Base-by-base conservation (phyloP, 2,797 vertebrate genomes). In the Podarcis siculus region DNA sequence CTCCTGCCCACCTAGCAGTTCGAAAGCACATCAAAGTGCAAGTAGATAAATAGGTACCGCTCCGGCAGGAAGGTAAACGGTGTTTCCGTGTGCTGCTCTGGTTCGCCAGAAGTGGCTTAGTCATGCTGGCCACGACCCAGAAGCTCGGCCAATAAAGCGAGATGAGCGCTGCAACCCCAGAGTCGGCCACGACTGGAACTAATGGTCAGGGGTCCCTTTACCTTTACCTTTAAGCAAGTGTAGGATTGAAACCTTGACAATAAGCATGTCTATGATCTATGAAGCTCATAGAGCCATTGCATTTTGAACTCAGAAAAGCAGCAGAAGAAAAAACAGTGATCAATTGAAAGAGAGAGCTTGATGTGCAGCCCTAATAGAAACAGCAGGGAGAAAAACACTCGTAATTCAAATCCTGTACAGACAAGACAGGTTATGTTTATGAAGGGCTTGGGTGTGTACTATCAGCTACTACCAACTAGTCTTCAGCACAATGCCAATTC, bases 391-490 rank as follows among this genome's bases (percentile, higher is more conserved):
- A 80, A n/a, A 86, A 71, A 86, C 17, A 49, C 3, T 3, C 35
- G 30, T 67, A 45, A 87, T 67, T 67, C 72, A 82, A 87, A 55
- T 83, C 80, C 17, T 77, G 61, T 77, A 77, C 80, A 77, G 73
- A 82, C 80, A 83, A 87, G 80, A 67, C 39, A 69, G 42, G 61
- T 82, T 77, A 37, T 82, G 72, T 83, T 81, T 82, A 42, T 82
- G 72, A 27, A 87, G 72, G 58, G 66, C 71, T 69, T 83, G 80
- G 80, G 86, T 83, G 72, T 83, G 80, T 77, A 23, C 80, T 75
- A n/a, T 37, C 58, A 67, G n/a, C 61, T 55, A 21, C 55, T 27
- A 45, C 71, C 30, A 75, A 87, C 37, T 39, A 73, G 37, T 81
- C 69, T 32, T 73, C 79, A 73, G 58, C 30, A 73, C 42, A 87